phyloP scores from a whole-genome alignment of 2,113 vertebrate species.

The Pogona vitticeps region DNA sequence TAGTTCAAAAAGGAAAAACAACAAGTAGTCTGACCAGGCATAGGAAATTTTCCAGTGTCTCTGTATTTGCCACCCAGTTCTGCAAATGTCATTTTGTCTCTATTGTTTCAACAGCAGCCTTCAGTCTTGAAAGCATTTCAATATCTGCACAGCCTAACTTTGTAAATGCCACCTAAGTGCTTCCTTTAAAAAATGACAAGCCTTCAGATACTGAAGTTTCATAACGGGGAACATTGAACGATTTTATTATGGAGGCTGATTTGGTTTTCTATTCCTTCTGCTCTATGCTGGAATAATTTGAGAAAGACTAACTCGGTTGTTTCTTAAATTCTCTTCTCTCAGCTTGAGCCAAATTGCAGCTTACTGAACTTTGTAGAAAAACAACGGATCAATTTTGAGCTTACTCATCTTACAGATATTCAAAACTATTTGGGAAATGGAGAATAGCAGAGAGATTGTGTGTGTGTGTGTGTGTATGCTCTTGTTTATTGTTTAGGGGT shows the following conservation, averaged over 20 bases:
- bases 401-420: slow-evolving; percentile 22
- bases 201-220: slow-evolving; percentile 36
- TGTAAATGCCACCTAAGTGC: slow-evolving; percentile 21
- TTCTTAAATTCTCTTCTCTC: slow-evolving; percentile 8
- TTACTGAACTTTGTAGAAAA: slow-evolving; percentile 34
- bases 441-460: neutral
- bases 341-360: neutral
- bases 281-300: neutral
- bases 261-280: neutral
- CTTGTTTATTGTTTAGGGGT: neutral
- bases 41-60: neutral
- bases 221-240: slow-evolving; percentile 33
- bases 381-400: slow-evolving; percentile 25
- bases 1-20: too few relatives aligned
- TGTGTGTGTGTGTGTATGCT: neutral
- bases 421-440: neutral
- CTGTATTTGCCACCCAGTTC: neutral
- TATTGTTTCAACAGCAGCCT: neutral
- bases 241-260: slow-evolving; percentile 36
- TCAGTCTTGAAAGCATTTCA: slow-evolving; percentile 22
- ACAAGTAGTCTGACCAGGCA: neutral
- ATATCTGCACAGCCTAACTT: slow-evolving; percentile 28
- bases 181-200: neutral
- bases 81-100: slow-evolving; percentile 18
- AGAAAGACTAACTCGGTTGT: slow-evolving; percentile 26